Conservation (phyloP, 2,888 invertebrate genomes). For the Brenthis ino region DNA sequence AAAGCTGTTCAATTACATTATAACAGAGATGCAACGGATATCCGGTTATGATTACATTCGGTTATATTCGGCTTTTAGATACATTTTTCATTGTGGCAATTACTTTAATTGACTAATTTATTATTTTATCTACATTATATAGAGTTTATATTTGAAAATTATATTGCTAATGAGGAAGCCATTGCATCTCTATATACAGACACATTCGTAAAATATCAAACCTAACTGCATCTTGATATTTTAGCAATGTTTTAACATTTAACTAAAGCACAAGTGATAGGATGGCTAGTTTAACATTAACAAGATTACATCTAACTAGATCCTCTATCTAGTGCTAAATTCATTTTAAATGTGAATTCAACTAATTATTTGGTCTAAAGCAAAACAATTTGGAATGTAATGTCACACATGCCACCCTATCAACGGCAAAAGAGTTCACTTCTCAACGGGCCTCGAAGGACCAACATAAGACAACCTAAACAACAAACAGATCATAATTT, state of each 20-base stretch:
- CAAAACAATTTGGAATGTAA: constrained; percentile 21
- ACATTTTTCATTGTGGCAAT: too few species aligned
- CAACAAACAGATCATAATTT: constrained; percentile 41
- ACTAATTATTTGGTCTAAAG: constrained; percentile 21
- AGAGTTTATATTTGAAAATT: not conserved
- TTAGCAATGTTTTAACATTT: not conserved
- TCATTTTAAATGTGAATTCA: constrained; percentile 2
- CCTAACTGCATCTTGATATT: not conserved
- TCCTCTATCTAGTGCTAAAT: constrained; percentile 10
- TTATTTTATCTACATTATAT: not conserved
- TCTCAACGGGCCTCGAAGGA: constrained; percentile 20
- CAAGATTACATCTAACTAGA: constrained; percentile 8
- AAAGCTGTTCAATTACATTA: not conserved
- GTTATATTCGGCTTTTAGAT: too few species aligned
- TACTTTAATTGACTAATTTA: too few species aligned
- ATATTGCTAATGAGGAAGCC: too few species aligned
- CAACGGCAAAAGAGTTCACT: constrained; percentile 13
- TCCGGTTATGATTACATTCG: not conserved
- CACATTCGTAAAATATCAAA: not conserved
- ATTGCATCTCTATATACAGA: constrained; percentile 1
- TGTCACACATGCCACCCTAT: constrained; percentile 16
- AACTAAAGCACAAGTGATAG: constrained; percentile 5
- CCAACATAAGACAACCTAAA: constrained; percentile 16
- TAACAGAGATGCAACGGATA: not conserved
- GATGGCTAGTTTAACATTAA: constrained; percentile 12